Base-by-base conservation (phyloP, 2,888 invertebrate species). In the Belgica antarctica region DNA sequence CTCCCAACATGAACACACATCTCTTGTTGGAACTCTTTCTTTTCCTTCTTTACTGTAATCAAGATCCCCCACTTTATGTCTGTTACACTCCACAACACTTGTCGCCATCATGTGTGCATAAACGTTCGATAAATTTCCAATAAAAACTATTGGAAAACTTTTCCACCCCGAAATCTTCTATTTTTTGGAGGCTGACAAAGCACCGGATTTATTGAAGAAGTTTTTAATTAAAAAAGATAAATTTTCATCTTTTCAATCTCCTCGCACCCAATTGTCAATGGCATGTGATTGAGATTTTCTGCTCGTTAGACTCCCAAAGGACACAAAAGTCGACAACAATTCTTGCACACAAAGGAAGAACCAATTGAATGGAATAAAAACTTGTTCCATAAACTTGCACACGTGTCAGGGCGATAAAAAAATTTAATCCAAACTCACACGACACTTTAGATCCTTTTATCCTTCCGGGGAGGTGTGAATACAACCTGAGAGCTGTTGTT, bases 111-210 rank as follows among this genome's bases (percentile, higher is more conserved):
- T 46, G 28, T 71, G 61, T 34, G 57, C 68, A 68, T 59, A 46
- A 65, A 71, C 65, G 62, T 63, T 71, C 65, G 65, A 71, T 65
- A 63, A 71, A 52, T 52, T 59, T 27, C 24, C 22, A 10, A 41
- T n/a, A 41, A 63, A 36, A 62, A 65, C 52, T 59, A 41, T 47
- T 27, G 36, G 17, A 19, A 65, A 65, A 27, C 28, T 61, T 8
- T 28, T 61, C 47, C 47, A 4, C 5, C 10, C 10, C 5, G 15
- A 3, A 47, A 7, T 61, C 25, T 27, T 61, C 47, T 5, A 10
- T 25, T 63, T 59, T 62, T 19, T 17, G 36, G 65, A n/a, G n/a
- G n/a, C 19, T 47, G 36, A 47, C 27, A 66, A 28, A 63, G 47
- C n/a, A 28, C 8, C n/a, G 34, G 57, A 68, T 68, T 68, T 68